These are phyloP conservation scores for Gambusia holbrooki DNA, from an alignment of 2,113 vertebrate genomes.

Conservation along the genomic window DNA sequence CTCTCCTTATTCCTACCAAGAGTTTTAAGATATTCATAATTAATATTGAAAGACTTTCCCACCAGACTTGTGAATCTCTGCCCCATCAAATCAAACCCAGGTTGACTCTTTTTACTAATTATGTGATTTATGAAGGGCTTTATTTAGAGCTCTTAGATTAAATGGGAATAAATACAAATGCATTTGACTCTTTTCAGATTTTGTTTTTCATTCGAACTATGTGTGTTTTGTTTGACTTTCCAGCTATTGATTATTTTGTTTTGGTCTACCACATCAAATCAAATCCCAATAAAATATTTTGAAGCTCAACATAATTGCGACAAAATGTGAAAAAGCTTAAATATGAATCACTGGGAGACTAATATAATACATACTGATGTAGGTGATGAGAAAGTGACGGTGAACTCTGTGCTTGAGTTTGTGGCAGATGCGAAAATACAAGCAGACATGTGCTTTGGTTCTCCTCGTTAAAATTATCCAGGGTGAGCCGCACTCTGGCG, in stretches of 20 bases:
- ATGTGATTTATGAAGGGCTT: background rate
- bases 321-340: too few species aligned
- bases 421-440: constrained; percentile 6
- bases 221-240: background rate
- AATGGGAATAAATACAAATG: background rate
- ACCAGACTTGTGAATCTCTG: background rate
- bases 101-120: background rate
- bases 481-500: constrained; percentile 38
- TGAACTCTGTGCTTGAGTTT: constrained; percentile 23
- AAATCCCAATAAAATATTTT: background rate
- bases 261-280: background rate
- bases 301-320: too few species aligned
- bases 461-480: constrained; percentile 56
- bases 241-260: background rate
- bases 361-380: constrained; percentile 15
- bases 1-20: too few species aligned
- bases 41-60: background rate
- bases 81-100: background rate
- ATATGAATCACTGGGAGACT: constrained; percentile 9
- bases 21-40: too few species aligned
- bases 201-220: background rate
- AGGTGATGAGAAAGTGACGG: constrained; percentile 50
- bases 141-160: background rate
- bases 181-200: background rate
- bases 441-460: constrained; percentile 36